Conservation (phyloP, 2,797 vertebrate species). For the Myotis myotis region DNA sequence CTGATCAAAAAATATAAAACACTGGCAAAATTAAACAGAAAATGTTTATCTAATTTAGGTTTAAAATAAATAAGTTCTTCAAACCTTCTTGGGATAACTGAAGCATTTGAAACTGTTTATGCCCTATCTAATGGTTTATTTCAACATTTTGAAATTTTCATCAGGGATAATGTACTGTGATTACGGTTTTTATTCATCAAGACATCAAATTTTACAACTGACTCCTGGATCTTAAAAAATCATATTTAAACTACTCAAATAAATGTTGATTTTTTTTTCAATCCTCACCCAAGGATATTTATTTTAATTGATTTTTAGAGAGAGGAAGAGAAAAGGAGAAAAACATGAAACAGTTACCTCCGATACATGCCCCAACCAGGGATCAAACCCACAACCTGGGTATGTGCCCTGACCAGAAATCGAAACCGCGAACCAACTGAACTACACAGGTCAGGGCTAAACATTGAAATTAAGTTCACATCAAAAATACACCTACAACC, state of each 20-base stretch:
- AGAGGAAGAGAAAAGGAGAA: not conserved
- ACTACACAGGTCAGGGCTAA: not conserved
- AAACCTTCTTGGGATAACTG: not conserved
- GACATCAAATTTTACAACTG: not conserved
- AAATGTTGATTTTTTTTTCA: not conserved
- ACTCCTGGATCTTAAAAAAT: slow-evolving; percentile 7
- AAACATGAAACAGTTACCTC: not conserved
- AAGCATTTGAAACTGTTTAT: not conserved
- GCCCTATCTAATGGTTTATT: not conserved
- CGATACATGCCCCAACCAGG: not conserved
- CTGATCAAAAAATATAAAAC: slow-evolving; percentile 31
- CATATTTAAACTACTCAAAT: not conserved
- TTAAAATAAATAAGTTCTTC: not conserved
- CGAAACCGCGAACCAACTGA: not conserved
- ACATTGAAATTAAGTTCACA: not conserved
- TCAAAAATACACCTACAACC: not conserved
- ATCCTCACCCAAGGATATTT: not conserved
- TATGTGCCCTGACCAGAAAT: not conserved
- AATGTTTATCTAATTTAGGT: not conserved
- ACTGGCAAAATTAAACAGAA: slow-evolving; percentile 24
- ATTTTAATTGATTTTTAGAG: not conserved
- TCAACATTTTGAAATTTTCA: not conserved
- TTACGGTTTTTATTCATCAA: not conserved
- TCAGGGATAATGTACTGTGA: not conserved
- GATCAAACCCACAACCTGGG: not conserved